These are phyloP conservation scores for Micromussa lordhowensis DNA, from an alignment of 92 coral and sea anemone species.

Conservation along the genomic window DNA sequence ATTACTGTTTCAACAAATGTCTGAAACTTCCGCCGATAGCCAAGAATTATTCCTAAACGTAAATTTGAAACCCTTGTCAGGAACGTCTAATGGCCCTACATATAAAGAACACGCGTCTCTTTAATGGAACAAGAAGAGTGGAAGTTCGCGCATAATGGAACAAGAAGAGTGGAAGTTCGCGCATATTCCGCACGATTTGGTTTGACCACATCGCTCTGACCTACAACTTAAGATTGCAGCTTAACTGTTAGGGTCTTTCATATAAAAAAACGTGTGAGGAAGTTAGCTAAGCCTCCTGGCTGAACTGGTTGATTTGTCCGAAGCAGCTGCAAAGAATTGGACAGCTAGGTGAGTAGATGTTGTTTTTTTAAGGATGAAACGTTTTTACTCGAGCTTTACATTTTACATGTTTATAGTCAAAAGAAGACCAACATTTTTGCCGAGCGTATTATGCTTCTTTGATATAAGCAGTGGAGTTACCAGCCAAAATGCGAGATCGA, in stretches of 20 bases:
- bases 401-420: neutral
- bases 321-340: neutral
- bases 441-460: neutral
- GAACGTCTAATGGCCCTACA: neutral
- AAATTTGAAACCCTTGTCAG: slow-evolving; percentile 12
- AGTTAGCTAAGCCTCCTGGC: neutral
- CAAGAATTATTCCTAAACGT: neutral
- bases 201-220: neutral
- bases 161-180: neutral
- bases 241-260: neutral
- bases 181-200: neutral
- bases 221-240: neutral
- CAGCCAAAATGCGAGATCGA: neutral
- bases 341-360: neutral
- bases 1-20: slow-evolving; percentile 32
- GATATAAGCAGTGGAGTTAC: neutral
- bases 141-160: neutral
- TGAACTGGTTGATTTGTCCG: neutral
- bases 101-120: neutral
- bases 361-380: neutral
- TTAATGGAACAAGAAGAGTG: neutral
- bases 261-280: neutral
- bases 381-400: neutral
- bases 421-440: neutral
- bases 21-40: slow-evolving; percentile 29